Percentiles rank a stretch among this genome's conserved stretches.
Conservation (phyloP, 2,888 invertebrate genomes). For the Glyphotaelius pellucidus region DNA sequence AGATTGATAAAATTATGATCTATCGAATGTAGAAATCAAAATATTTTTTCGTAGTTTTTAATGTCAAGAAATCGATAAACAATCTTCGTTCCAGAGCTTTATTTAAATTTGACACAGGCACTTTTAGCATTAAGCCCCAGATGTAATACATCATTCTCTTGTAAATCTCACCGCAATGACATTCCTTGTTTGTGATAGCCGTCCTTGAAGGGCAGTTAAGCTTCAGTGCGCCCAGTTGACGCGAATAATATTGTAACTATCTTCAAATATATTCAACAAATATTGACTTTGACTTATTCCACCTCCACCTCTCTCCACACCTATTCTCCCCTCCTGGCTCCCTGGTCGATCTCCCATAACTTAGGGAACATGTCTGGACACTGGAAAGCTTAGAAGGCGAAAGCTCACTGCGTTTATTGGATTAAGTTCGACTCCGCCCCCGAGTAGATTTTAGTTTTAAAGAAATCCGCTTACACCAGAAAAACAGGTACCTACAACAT, state of each 20-base stretch:
- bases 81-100: no score
- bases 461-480: not conserved
- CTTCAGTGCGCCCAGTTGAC: not conserved
- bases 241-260: not conserved
- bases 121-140: no score
- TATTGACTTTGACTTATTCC: slow-evolving; percentile 35
- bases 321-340: not conserved
- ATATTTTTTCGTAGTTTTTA: no score
- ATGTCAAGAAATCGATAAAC: no score
- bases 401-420: not conserved
- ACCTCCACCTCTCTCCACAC: not conserved
- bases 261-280: slow-evolving; percentile 36
- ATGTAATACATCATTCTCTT: not conserved
- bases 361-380: not conserved
- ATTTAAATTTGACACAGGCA: no score
- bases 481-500: not conserved
- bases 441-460: not conserved
- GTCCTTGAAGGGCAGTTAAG: not conserved
- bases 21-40: no score
- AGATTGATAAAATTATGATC: no score
- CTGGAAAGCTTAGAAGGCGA: not conserved
- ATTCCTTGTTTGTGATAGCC: not conserved
- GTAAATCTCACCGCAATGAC: not conserved
- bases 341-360: slow-evolving; percentile 29
- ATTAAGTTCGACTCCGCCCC: not conserved